Evolutionary conservation across 2,888 invertebrate species (phyloP), one percentile per base, ranked within the genome.

Genomic region (Steinernema hermaphroditum): DNA sequence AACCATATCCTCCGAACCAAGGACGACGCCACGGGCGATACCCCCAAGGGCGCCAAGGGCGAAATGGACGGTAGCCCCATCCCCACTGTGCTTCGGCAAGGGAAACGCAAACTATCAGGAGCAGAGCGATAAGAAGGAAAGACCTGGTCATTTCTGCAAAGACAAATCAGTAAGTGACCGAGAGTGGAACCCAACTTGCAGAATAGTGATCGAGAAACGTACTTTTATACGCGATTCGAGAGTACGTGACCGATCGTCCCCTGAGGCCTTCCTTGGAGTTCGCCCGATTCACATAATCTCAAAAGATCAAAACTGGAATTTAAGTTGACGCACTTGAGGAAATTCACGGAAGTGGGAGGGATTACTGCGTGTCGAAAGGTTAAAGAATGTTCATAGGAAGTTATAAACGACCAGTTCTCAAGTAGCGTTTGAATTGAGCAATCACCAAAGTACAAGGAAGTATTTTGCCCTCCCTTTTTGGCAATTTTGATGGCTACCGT

Each of bases 211-310:
- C 27, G 19, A 27, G 54, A 22, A 27, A 6, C 54, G 24, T 22
- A 2, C 54, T 54, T 54, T 54, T 54, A 54, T 54, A 54, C 54
- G 54, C 54, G 22, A 4, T 24, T 24, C 27, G 49, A 9, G 19
- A 6, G 9, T 22, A 24, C 54, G 54, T 24, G 54, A 54, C 54
- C 54, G 54, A 27, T 54, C 27, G 22, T 54, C 12, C 54, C 24
- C 27, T 14, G 27, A 54, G 27, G 46, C n/a, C 2, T 19, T 46
- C 19, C 19, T 16, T 19, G 19, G 27, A 19, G 54, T 54, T 54
- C 54, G 54, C 54, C 54, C 19, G 54, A 54, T 54, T 54, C 54
- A 14, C 54, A 54, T 54, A 54, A 54, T 24, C 27, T 14, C 54
- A 19, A 16, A 22, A 54, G 54, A 54, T 54, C 54, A 54, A 54